Base-by-base conservation (phyloP, 2,888 invertebrate genomes). In the Listrodromus nycthemerus region DNA sequence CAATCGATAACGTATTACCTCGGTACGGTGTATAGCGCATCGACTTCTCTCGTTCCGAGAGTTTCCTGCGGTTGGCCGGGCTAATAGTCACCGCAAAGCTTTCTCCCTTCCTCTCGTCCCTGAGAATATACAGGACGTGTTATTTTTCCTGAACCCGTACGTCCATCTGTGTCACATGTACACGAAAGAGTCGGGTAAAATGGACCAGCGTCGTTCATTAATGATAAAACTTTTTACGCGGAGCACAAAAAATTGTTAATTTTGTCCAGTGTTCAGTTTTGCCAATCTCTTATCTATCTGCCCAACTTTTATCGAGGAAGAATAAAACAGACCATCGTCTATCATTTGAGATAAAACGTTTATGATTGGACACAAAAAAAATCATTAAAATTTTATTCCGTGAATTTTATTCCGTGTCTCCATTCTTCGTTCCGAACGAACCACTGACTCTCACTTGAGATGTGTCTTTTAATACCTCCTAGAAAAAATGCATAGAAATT, bases 11-110 rank as follows among this genome's bases (percentile, higher is more conserved):
- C 33, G 50, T 33, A 55, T 65, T 65, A 61, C 65, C 19, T 21
- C 10, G 33, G 1, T 33, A 63, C 58, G 10, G 58, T 2, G 21
- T 58, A 27, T n/a, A 24, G 19, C 8, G 66, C 19, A 45, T 8
- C 21, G 13, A 33, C 13, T 13, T 13, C 13, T 37, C 33, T 50
- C 58, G 71, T 41, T 45, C 65, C 66, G 58, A 4, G 70, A 80
- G 78, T 81, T 84, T 84, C 74, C 73, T 84, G 80, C 83, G 74
- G 83, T 84, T 65, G 69, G 80, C 74, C 65, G 65, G 77, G 69
- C 83, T 77, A 80, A 84, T 84, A 80, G 83, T 78, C 83, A 84
- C 83, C 80, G 83, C 84, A 81, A 78, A 70, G 55, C 24, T 24
- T 21, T 55, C 21, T 55, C 19, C 74, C 83, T 37, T 48, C 71